phyloP scores from a whole-genome alignment of 1,140 invertebrate species.

The Orchestia grillus region DNA sequence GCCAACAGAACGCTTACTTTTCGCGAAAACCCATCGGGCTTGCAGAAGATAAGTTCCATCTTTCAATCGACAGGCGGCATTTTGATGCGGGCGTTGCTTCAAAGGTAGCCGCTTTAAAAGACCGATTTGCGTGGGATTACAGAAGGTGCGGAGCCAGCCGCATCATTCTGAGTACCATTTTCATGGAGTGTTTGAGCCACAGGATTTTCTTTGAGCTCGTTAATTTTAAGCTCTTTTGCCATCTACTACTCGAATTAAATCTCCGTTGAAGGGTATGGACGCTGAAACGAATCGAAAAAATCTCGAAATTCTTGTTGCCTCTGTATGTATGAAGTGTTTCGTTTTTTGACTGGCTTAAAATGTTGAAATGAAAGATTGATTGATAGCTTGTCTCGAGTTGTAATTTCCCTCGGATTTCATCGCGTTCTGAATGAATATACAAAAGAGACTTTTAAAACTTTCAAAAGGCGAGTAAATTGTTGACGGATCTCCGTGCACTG shows the following conservation, averaged over 20 bases:
- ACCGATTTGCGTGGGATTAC: background rate
- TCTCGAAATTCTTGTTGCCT: background rate
- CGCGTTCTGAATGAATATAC: background rate
- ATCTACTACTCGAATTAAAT: background rate
- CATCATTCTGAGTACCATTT: background rate
- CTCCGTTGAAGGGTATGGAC: background rate
- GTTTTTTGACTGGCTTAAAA: background rate
- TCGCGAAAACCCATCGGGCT: background rate
- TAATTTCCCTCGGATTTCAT: background rate
- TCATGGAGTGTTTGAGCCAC: background rate
- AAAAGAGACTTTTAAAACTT: background rate
- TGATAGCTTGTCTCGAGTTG: background rate
- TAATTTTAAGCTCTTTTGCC: background rate
- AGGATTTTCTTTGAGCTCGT: background rate
- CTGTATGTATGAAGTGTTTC: background rate
- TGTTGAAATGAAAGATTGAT: constrained; percentile 10
- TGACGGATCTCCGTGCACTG: background rate
- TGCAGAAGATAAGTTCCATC: background rate
- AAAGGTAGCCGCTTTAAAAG: background rate
- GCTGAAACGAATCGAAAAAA: background rate
- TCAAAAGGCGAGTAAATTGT: background rate
- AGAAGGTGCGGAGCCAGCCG: background rate
- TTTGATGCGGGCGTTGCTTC: background rate
- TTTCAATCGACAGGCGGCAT: background rate
- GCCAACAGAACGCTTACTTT: background rate